phyloP scores from a whole-genome alignment of 53 echinoderm and acorn worm genomes.

The Paracentrotus lividus region DNA sequence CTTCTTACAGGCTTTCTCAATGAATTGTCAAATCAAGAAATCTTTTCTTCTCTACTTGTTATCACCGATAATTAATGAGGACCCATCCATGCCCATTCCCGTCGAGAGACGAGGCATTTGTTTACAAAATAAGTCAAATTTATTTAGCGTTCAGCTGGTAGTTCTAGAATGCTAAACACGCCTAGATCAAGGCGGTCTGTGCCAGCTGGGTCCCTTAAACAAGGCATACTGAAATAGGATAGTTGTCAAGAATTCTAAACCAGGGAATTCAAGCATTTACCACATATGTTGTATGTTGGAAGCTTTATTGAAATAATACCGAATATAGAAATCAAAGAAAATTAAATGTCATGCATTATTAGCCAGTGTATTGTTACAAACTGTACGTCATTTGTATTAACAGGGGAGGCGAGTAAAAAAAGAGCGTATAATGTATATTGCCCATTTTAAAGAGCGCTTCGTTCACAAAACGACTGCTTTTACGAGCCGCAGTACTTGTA shows the following conservation, averaged over 20 bases:
- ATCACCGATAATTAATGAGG: constrained; percentile 39
- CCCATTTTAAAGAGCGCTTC: too few species aligned
- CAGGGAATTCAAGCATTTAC: constrained; percentile 41
- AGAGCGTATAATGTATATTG: too few species aligned
- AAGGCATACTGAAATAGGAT: constrained; percentile 24
- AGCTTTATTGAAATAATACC: background rate
- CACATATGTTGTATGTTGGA: background rate
- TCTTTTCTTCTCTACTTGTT: too few species aligned
- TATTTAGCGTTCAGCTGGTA: background rate
- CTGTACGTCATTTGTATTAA: too few species aligned
- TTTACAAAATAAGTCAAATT: constrained; percentile 51
- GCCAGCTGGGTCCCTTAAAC: constrained; percentile 13
- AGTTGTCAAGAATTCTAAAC: constrained; percentile 46
- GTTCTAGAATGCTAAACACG: constrained; percentile 28
- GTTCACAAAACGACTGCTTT: too few species aligned
- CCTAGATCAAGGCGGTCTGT: background rate
- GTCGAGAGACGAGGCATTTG: constrained; percentile 23
- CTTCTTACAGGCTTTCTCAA: too few species aligned
- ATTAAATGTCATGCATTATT: background rate
- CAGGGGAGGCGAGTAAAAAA: too few species aligned
- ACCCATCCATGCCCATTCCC: background rate
- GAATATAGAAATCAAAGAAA: background rate
- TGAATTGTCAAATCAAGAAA: too few species aligned
- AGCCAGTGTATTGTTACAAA: too few species aligned
- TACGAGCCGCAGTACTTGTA: too few species aligned